These are phyloP conservation scores for Ceratosolen fusciceps DNA, from an alignment of 1,140 invertebrate genomes.

Conservation along the genomic window DNA sequence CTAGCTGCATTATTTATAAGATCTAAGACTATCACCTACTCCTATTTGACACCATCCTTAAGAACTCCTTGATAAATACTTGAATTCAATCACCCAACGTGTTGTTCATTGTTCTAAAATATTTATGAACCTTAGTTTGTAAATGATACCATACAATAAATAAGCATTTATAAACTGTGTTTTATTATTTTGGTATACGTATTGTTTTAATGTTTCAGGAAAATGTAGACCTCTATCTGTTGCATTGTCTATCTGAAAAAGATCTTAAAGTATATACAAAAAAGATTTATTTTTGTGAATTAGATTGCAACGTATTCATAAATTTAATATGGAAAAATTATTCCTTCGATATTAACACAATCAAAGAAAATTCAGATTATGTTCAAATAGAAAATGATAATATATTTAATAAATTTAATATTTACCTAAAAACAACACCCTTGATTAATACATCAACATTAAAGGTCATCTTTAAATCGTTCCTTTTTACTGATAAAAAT, in stretches of 20 bases:
- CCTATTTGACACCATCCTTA: too few species aligned
- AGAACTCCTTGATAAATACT: too few species aligned
- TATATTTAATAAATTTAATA: conserved; percentile 10
- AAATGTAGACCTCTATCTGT: neutral
- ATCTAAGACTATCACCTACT: too few species aligned
- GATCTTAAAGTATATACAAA: conserved; percentile 5
- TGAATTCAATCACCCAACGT: too few species aligned
- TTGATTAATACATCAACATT: neutral
- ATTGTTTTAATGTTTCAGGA: conserved; percentile 11
- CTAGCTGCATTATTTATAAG: too few species aligned
- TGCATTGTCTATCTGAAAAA: neutral
- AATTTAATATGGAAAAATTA: conserved; percentile 3
- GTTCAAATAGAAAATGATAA: neutral
- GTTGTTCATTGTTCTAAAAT: too few species aligned
- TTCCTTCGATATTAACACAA: neutral
- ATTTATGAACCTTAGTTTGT: too few species aligned
- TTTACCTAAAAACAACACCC: neutral
- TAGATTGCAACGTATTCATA: neutral
- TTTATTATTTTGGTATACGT: too few species aligned
- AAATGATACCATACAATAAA: too few species aligned
- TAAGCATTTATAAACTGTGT: too few species aligned
- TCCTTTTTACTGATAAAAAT: conserved; percentile 16
- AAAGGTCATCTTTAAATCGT: neutral
- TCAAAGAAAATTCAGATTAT: neutral
- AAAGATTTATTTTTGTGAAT: conserved; percentile 20